phyloP scores from a whole-genome alignment of 2,113 vertebrate genomes.

The Brienomyrus longianalis region DNA sequence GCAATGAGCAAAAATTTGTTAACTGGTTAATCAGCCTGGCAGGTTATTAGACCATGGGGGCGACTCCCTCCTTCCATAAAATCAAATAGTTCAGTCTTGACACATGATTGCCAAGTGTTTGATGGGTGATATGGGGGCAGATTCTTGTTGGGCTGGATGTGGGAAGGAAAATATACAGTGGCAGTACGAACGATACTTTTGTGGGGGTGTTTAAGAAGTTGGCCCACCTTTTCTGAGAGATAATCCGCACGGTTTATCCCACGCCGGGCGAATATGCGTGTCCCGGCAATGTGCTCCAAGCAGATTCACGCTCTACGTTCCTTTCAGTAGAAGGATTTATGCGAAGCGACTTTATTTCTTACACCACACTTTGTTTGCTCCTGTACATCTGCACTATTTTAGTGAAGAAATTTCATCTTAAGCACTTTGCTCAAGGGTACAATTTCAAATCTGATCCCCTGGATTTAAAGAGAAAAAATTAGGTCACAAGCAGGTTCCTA shows the following conservation, averaged over 20 bases:
- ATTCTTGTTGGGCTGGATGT: background rate
- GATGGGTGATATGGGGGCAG: background rate
- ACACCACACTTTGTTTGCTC: background rate
- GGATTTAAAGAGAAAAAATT: background rate
- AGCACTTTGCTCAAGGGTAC: background rate
- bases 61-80: background rate
- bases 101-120: background rate
- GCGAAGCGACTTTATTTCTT: background rate
- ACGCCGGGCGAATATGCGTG: background rate
- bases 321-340: background rate
- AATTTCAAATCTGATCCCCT: background rate
- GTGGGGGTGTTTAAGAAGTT: constrained; percentile 7
- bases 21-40: background rate
- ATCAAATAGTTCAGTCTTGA: background rate
- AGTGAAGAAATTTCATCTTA: background rate
- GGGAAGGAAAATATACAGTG: background rate
- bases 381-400: background rate
- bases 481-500: background rate
- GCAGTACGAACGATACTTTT: background rate
- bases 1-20: background rate
- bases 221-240: background rate
- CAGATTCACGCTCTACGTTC: background rate
- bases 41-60: background rate
- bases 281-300: background rate
- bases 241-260: background rate